Evolutionary conservation across 2,797 vertebrate species (phyloP).

Genomic region (Xerus rutilus): DNA sequence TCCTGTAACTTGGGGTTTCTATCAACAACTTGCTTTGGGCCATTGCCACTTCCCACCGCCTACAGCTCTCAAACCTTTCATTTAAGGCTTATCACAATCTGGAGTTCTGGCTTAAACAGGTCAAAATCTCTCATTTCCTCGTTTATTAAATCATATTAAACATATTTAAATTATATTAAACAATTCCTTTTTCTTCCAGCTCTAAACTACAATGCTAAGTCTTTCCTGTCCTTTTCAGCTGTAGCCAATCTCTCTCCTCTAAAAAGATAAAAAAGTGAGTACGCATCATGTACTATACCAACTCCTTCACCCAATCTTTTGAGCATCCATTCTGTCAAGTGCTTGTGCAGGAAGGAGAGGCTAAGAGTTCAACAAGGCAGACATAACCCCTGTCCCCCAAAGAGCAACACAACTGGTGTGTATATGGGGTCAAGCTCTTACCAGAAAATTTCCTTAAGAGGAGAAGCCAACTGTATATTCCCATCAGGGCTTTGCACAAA

Average conservation of each 20-base stretch:
- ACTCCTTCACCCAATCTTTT: not conserved
- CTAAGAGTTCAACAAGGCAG: not conserved
- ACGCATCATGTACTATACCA: not conserved
- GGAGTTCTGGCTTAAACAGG: not conserved
- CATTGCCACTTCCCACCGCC: not conserved
- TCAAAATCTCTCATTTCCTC: slow-evolving; percentile 1
- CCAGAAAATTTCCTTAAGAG: not conserved
- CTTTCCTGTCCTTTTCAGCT: slow-evolving; percentile 26
- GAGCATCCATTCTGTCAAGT: not conserved
- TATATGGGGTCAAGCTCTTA: not conserved
- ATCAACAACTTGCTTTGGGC: not conserved
- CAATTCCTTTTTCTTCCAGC: slow-evolving; percentile 27
- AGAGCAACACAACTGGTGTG: not conserved
- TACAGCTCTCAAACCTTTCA: not conserved
- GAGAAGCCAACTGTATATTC: not conserved
- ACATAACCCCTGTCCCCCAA: not conserved
- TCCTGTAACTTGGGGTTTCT: not conserved
- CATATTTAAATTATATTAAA: not conserved
- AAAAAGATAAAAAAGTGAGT: not conserved
- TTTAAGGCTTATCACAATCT: not conserved
- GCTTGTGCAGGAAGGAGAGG: not conserved
- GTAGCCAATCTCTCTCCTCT: not conserved
- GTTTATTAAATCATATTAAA: slow-evolving; percentile 20
- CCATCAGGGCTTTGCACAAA: not conserved
- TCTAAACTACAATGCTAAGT: slow-evolving; percentile 16